These are phyloP conservation scores for Trichonephila clavipes DNA, from an alignment of 1,140 invertebrate species.

Conservation along the genomic window DNA sequence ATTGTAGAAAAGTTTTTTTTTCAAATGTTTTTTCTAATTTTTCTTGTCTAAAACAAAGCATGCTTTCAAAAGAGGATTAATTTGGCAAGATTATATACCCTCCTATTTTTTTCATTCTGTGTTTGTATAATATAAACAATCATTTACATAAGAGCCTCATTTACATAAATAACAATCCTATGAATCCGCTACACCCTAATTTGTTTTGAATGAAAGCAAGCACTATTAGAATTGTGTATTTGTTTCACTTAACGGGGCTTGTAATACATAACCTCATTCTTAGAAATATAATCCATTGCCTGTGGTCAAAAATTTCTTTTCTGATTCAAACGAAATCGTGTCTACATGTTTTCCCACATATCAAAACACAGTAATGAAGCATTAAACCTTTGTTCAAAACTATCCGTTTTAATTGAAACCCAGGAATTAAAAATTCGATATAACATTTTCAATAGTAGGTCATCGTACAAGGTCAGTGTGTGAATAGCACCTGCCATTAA, in stretches of 20 bases:
- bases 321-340: neutral
- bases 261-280: slow-evolving; percentile 28
- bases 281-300: slow-evolving; percentile 6
- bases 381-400: slow-evolving; percentile 34
- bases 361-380: slow-evolving; percentile 39
- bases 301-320: slow-evolving; percentile 15
- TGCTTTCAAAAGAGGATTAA: neutral
- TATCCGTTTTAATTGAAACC: slow-evolving; percentile 49
- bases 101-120: no score
- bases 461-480: slow-evolving; percentile 50
- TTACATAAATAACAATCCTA: neutral
- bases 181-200: neutral
- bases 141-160: neutral
- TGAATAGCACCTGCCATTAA: slow-evolving; percentile 55
- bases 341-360: slow-evolving; percentile 32
- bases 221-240: neutral
- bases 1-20: no score
- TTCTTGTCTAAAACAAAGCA: neutral
- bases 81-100: neutral
- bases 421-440: slow-evolving; percentile 61
- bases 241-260: neutral
- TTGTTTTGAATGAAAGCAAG: neutral
- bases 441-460: slow-evolving; percentile 47
- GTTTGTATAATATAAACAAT: neutral
- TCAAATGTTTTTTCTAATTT: no score